Evolutionary conservation across 2,888 invertebrate genomes (phyloP).

Genomic region (Agrilus mali): DNA sequence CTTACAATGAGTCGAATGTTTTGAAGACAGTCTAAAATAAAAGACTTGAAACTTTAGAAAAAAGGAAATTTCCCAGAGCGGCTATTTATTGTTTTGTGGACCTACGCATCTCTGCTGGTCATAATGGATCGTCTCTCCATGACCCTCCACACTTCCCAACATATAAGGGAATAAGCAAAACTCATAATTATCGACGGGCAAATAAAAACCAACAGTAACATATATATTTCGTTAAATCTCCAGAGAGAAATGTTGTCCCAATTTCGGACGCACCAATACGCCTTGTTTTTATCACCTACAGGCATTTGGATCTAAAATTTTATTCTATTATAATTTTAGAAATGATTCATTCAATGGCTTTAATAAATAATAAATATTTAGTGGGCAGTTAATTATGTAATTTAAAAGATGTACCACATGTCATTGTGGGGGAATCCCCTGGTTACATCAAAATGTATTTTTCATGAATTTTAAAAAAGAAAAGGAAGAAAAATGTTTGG

Average conservation of each 20-base stretch:
- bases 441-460: no score
- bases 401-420: no score
- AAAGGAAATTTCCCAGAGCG: no score
- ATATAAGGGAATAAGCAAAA: conserved; percentile 50
- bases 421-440: no score
- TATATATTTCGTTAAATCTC: conserved; percentile 48
- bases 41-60: no score
- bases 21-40: conserved; percentile 9
- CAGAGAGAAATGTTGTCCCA: conserved; percentile 35
- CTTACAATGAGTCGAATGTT: conserved; percentile 10
- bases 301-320: conserved; percentile 23
- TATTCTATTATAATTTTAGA: no score
- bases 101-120: conserved; percentile 40
- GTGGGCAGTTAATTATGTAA: no score
- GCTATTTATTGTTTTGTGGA: conserved; percentile 6
- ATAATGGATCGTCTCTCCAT: conserved; percentile 45
- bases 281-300: conserved; percentile 26
- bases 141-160: conserved; percentile 50
- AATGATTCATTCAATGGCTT: neutral
- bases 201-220: conserved; percentile 48
- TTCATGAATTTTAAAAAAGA: no score
- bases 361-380: no score
- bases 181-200: conserved; percentile 52
- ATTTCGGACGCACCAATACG: conserved; percentile 47
- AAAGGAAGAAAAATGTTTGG: no score